Evolutionary conservation across 2,888 invertebrate species (phyloP).

Genomic region (Protonemura montana): DNA sequence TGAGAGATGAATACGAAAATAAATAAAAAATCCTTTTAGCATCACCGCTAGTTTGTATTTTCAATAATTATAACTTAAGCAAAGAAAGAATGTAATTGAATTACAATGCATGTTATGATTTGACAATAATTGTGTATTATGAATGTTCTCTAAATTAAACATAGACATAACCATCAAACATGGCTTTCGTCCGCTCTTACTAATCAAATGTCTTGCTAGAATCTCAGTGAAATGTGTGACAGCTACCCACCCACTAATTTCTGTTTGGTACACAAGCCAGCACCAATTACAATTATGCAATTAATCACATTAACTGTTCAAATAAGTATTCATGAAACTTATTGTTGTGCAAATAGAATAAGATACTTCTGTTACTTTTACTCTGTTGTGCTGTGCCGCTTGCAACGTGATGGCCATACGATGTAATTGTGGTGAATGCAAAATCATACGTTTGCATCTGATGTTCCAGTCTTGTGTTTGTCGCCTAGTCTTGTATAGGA

Average conservation of each 20-base stretch:
- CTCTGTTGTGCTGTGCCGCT: background rate
- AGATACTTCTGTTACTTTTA: background rate
- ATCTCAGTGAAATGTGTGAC: background rate
- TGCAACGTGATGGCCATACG: background rate
- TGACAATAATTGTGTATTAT: background rate
- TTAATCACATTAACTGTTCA: background rate
- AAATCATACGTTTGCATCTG: background rate
- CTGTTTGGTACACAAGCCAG: background rate
- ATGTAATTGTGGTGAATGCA: background rate
- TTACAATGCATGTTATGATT: background rate
- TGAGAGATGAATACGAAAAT: no score
- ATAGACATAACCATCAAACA: background rate
- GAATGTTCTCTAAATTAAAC: background rate
- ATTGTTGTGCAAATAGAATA: background rate
- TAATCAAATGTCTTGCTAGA: background rate
- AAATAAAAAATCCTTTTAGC: no score
- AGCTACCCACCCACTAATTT: background rate
- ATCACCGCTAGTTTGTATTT: background rate
- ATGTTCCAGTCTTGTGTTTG: conserved; percentile 2
- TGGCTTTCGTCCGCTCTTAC: background rate
- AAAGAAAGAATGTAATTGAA: background rate
- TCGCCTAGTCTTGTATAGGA: conserved; percentile 36
- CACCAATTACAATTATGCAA: background rate
- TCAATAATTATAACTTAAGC: no score
- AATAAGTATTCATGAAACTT: background rate